phyloP scores from a whole-genome alignment of 2,797 vertebrate genomes.

The Xerus rutilus region DNA sequence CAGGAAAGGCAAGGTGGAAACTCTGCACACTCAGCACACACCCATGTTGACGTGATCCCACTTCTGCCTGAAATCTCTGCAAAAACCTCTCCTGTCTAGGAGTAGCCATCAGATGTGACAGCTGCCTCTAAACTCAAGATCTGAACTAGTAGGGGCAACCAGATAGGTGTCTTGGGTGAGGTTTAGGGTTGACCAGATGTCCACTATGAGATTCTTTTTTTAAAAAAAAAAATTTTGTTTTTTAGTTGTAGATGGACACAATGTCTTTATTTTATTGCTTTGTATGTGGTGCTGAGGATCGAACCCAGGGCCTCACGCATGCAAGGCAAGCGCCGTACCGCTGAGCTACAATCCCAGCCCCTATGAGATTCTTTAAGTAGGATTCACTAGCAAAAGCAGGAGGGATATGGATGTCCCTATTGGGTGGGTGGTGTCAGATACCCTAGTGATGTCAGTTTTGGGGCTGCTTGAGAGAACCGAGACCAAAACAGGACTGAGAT shows the following conservation, averaged over 20 bases:
- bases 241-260: too few species aligned
- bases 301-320: too few species aligned
- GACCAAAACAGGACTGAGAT: background rate
- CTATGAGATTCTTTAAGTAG: background rate
- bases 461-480: background rate
- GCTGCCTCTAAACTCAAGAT: background rate
- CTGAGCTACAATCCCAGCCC: too few species aligned
- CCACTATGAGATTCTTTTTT: background rate
- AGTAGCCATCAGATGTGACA: background rate
- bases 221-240: too few species aligned
- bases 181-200: background rate
- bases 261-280: too few species aligned
- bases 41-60: background rate
- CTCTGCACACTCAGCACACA: background rate
- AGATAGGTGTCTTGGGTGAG: background rate
- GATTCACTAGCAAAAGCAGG: background rate
- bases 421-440: background rate
- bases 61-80: background rate
- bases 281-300: too few species aligned
- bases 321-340: too few species aligned
- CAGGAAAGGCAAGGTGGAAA: background rate
- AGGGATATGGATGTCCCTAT: background rate
- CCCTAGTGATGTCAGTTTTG: background rate
- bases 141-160: background rate
- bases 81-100: background rate